phyloP scores from a whole-genome alignment of 2,888 invertebrate genomes.

The Anoplius nigerrimus region DNA sequence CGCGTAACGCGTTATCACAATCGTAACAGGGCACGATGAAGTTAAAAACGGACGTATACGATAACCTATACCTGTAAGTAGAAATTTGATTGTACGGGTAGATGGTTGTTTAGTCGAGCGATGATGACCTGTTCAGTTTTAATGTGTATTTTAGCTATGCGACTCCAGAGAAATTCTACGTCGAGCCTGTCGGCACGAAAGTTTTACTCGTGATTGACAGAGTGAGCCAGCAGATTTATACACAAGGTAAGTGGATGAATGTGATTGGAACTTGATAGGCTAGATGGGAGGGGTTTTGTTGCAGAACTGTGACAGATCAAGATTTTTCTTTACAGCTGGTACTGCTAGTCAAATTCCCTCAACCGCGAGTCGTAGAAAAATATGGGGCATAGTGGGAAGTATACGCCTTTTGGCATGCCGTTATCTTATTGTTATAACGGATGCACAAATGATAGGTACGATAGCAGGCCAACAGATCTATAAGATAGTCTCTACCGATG shows the following conservation, averaged over 20 bases:
- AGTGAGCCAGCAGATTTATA: slow-evolving; percentile 83
- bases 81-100: slow-evolving; percentile 15
- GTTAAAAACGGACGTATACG: slow-evolving; percentile 77
- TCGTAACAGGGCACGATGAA: slow-evolving; percentile 61
- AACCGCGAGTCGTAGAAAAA: slow-evolving; percentile 80
- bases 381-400: slow-evolving; percentile 93
- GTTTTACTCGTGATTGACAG: slow-evolving; percentile 91
- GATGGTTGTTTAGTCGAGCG: too few relatives aligned
- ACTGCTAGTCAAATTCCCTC: slow-evolving; percentile 80
- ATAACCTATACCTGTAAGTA: slow-evolving; percentile 86
- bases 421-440: slow-evolving; percentile 92
- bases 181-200: slow-evolving; percentile 86
- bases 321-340: slow-evolving; percentile 59
- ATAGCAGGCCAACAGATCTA: slow-evolving; percentile 88
- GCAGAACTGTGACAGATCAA: too few relatives aligned
- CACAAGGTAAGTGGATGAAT: slow-evolving; percentile 78
- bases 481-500: slow-evolving; percentile 86
- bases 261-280: not conserved
- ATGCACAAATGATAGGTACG: slow-evolving; percentile 87
- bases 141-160: slow-evolving; percentile 79
- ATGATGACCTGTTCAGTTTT: too few relatives aligned
- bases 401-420: slow-evolving; percentile 89
- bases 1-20: slow-evolving; percentile 11
- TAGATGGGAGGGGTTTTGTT: not conserved
- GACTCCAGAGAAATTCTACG: slow-evolving; percentile 92